A percentile compares a stretch with the other conserved stretches of the same genome.
These are phyloP conservation scores for Onychomys leucogaster DNA, from an alignment of 2,797 vertebrate species.

Conservation along the genomic window DNA sequence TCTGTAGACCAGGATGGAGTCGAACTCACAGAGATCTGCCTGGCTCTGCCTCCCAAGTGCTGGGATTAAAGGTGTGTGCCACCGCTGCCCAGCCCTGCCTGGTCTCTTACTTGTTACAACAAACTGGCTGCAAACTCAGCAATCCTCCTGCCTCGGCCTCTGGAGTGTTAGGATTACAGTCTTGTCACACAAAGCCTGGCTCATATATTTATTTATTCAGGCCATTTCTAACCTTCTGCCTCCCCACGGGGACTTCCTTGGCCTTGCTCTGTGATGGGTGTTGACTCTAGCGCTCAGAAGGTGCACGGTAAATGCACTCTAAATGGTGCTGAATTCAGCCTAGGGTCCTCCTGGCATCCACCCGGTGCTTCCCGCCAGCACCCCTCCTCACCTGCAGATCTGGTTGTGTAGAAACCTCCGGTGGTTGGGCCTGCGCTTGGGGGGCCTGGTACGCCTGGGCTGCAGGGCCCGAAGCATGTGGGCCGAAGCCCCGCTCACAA, in stretches of 20 bases:
- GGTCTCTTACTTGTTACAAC: not conserved
- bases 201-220: too few relatives aligned
- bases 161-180: not conserved
- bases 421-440: slow-evolving; percentile 93
- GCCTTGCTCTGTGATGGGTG: not conserved
- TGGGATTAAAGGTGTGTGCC: too few relatives aligned
- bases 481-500: slow-evolving; percentile 92
- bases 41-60: too few relatives aligned
- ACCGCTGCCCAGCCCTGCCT: too few relatives aligned
- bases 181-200: not conserved
- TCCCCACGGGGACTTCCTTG: not conserved
- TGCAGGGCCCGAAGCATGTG: slow-evolving; percentile 93
- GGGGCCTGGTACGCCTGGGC: slow-evolving; percentile 87
- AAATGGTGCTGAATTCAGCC: not conserved
- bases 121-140: not conserved
- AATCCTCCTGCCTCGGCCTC: not conserved
- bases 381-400: slow-evolving; percentile 90
- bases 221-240: not conserved
- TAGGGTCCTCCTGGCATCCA: not conserved
- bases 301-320: accelerated
- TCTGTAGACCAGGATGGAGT: too few relatives aligned
- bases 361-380: accelerated
- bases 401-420: slow-evolving; percentile 95
- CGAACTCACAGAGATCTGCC: too few relatives aligned
- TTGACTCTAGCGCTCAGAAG: not conserved